Evolutionary conservation across 1,140 invertebrate species (phyloP), one percentile per base, ranked within the genome.

Genomic region (Tetramorium alpestre): DNA sequence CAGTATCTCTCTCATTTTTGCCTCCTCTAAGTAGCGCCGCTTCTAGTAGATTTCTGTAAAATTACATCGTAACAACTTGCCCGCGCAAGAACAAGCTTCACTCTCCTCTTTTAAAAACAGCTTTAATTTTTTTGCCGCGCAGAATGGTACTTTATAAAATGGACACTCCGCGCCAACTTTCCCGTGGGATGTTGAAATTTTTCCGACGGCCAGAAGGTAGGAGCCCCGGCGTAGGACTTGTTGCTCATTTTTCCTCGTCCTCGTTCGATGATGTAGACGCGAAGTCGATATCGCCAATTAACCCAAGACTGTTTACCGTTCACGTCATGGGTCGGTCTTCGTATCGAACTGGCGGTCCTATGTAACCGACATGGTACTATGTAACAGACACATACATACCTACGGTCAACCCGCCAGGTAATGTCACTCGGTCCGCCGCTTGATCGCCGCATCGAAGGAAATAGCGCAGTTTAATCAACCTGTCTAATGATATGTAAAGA

Each of bases 261-360:
- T 33, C 38, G 38, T 41, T 18, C 51, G 51, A 22, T 3, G 76
- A 13, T 13, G 11, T 4, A 78, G 51, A 22, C 38, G 22, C 54
- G 18, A 73, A 82, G 80, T 73, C 80, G 80, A 84, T 84, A 84
- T 49, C 65, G 13, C 49, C 80, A 84, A 84, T 84, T 84, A 84
- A 75, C 69, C 28, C 54, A 75, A 73, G 80, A 84, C 41, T 75
- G 80, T 75, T 60, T 60, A 73, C 67, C 38, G 44, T 25, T 33
- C 25, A 44, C 47, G 25, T 82, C 54, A 22, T 16, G 51, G 67
- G 78, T 58, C n/a, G 22, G 38, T 56, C 33, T 33, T 22, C 51
- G 78, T 56, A 38, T 84, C 41, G 69, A 6, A 13, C 22, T 16
- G 54, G 13, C 13, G n/a, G n/a, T 18, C n/a, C 13, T 75, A 60